A percentile compares a stretch with the other conserved stretches of the same genome.
Conservation (phyloP, 2,113 vertebrate species). For the Callionymus lyra region DNA sequence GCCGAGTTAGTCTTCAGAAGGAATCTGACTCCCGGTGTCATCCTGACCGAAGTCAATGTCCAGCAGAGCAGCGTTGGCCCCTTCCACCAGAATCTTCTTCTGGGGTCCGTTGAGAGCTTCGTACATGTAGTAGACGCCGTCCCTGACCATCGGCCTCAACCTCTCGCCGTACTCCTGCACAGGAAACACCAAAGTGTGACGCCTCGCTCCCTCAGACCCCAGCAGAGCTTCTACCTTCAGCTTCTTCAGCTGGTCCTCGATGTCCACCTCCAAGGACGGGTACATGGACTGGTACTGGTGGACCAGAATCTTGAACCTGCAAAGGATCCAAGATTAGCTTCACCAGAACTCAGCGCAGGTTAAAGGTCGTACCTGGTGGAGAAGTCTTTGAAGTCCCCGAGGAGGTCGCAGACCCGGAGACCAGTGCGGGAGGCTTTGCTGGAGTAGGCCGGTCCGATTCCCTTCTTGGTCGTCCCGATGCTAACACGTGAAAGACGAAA, state of each 20-base stretch:
- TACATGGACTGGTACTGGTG: constrained; percentile 93
- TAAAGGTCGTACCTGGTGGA: constrained; percentile 69
- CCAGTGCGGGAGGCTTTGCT: constrained; percentile 92
- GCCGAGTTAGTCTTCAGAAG: not conserved
- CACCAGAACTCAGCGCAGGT: not conserved
- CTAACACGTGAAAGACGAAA: constrained; percentile 63
- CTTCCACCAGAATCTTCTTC: constrained; percentile 94
- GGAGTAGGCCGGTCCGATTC: constrained; percentile 93
- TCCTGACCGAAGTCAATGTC: constrained; percentile 94
- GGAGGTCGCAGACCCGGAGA: constrained; percentile 88
- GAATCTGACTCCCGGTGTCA: not conserved
- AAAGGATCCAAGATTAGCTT: constrained; percentile 4
- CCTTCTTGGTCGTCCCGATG: constrained; percentile 96
- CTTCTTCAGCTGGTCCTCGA: constrained; percentile 83
- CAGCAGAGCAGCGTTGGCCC: constrained; percentile 94
- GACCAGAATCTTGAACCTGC: constrained; percentile 88
- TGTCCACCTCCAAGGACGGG: constrained; percentile 77
- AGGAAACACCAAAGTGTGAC: not conserved
- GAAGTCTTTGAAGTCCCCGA: constrained; percentile 90
- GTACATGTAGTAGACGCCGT: constrained; percentile 94
- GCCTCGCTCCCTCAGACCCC: not conserved
- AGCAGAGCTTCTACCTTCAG: constrained; percentile 73
- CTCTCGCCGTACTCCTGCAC: constrained; percentile 83
- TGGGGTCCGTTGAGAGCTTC: constrained; percentile 85
- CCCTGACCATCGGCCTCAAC: constrained; percentile 91